Conservation (phyloP, 2,888 invertebrate species). For the Drosophila nr. perissopoda region DNA sequence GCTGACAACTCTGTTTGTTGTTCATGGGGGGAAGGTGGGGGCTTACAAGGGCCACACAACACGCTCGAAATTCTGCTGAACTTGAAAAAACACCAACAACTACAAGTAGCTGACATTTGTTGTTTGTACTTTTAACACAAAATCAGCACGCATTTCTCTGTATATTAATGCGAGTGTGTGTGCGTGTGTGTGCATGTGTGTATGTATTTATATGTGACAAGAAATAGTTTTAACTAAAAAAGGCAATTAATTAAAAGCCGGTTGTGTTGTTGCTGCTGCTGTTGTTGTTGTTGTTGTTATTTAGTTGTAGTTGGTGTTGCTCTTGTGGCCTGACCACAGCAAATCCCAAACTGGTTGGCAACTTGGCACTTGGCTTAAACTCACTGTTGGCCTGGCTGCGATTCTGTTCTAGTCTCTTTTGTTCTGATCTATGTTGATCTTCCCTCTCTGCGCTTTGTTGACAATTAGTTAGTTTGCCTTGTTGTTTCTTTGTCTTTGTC, state of each 20-base stretch:
- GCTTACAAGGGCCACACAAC: slow-evolving; percentile 64
- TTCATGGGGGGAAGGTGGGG: slow-evolving; percentile 6
- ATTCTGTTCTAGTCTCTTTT: slow-evolving; percentile 47
- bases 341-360: slow-evolving; percentile 67
- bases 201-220: slow-evolving; percentile 47
- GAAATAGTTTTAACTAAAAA: slow-evolving; percentile 81
- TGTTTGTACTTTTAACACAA: slow-evolving; percentile 47
- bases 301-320: slow-evolving; percentile 14
- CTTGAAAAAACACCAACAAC: slow-evolving; percentile 57
- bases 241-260: slow-evolving; percentile 82
- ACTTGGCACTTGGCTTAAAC: slow-evolving; percentile 34
- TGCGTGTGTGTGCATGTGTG: slow-evolving; percentile 8
- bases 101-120: slow-evolving; percentile 48
- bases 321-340: slow-evolving; percentile 20
- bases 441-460: slow-evolving; percentile 43
- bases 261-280: slow-evolving; percentile 54
- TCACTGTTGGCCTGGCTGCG: slow-evolving; percentile 27
- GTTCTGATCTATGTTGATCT: slow-evolving; percentile 45
- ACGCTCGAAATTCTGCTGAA: slow-evolving; percentile 70
- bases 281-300: slow-evolving; percentile 22
- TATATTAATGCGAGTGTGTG: slow-evolving; percentile 5
- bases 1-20: slow-evolving; percentile 28
- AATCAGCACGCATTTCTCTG: slow-evolving; percentile 46
- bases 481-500: slow-evolving; percentile 41
- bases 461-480: slow-evolving; percentile 57